phyloP scores from a whole-genome alignment of 2,888 invertebrate species.

The Sesia bembeciformis region DNA sequence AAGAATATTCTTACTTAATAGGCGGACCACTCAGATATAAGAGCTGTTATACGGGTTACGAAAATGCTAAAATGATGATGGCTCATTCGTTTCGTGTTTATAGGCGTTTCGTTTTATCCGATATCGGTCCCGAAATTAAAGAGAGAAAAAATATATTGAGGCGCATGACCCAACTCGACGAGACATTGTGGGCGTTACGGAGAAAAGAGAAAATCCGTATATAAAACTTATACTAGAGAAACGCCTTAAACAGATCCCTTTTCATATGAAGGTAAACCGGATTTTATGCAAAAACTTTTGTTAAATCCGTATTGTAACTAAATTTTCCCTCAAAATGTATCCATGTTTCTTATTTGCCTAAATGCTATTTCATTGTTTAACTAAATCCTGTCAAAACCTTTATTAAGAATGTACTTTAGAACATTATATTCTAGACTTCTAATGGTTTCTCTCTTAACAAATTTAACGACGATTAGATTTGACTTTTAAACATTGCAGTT shows the following conservation, averaged over 20 bases:
- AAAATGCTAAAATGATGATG: slow-evolving; percentile 32
- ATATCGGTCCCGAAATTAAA: slow-evolving; percentile 17
- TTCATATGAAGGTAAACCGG: neutral
- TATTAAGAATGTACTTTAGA: no score
- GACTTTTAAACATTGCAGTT: no score
- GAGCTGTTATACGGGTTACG: slow-evolving; percentile 10
- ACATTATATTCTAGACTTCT: no score
- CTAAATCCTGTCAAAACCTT: no score
- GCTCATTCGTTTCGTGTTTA: slow-evolving; percentile 15
- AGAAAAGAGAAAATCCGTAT: slow-evolving; percentile 14
- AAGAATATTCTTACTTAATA: neutral
- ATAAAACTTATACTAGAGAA: neutral
- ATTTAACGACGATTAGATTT: no score
- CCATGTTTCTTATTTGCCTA: no score
- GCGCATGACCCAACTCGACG: slow-evolving; percentile 8
- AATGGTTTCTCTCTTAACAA: no score
- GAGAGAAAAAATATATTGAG: slow-evolving; percentile 4
- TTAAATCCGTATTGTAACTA: no score
- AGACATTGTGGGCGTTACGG: slow-evolving; percentile 18
- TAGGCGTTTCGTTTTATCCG: slow-evolving; percentile 24
- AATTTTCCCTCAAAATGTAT: no score
- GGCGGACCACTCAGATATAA: neutral
- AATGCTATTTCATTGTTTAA: no score
- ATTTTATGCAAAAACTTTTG: no score
- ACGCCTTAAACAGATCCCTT: neutral